Percentiles rank a stretch among this genome's conserved stretches.
Conservation (phyloP, 1,140 invertebrate species). For the Neodiprion lecontei region DNA sequence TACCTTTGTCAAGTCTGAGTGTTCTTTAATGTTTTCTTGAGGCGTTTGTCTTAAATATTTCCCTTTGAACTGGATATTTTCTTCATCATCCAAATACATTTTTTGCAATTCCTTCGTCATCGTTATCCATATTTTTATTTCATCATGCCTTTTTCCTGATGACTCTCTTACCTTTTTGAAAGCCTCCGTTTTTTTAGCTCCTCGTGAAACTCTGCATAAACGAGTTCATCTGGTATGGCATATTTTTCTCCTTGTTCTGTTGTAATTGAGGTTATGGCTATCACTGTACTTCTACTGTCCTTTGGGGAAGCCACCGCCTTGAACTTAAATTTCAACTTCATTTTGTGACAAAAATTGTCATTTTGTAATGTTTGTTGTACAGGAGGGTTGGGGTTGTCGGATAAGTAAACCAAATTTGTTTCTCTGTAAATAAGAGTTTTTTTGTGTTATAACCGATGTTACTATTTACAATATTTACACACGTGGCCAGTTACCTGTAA, state of each 20-base stretch:
- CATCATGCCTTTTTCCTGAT: conserved; percentile 17
- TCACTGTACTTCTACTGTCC: conserved; percentile 19
- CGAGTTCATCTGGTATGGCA: conserved; percentile 19
- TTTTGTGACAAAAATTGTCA: conserved; percentile 1
- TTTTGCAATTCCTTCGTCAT: conserved; percentile 18
- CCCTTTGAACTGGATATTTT: conserved; percentile 19
- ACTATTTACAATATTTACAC: neutral
- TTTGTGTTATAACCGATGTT: neutral
- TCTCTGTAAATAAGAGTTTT: neutral
- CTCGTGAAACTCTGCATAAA: conserved; percentile 17
- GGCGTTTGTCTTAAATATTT: conserved; percentile 22
- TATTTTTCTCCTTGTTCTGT: conserved; percentile 21
- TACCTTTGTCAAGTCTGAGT: too few relatives aligned
- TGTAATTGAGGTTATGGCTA: conserved; percentile 26
- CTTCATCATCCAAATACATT: conserved; percentile 23
- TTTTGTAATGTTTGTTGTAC: neutral
- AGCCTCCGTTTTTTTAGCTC: conserved; percentile 21
- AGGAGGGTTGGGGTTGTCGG: neutral
- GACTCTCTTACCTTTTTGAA: conserved; percentile 27
- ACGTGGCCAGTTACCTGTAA: neutral
- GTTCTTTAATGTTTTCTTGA: too few relatives aligned
- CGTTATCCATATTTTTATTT: conserved; percentile 20
- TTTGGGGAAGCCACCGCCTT: neutral
- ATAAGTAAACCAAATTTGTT: neutral
- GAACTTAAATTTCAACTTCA: neutral